Percentiles rank a stretch among this genome's conserved stretches.
Evolutionary conservation across 2,888 invertebrate species (phyloP).

Genomic region (Erannis defoliaria): DNA sequence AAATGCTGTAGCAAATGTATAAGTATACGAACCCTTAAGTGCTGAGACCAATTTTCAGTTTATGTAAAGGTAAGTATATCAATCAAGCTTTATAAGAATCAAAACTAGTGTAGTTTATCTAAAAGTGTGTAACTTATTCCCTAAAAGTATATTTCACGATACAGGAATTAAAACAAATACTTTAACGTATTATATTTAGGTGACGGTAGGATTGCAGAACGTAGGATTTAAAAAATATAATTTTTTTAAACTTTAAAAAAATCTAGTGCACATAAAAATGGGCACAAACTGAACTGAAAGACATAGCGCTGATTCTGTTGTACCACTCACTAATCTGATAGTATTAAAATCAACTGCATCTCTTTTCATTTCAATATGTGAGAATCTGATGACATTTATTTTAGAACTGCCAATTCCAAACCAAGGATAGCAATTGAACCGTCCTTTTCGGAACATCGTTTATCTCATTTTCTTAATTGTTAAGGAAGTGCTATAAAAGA

Average conservation of each 20-base stretch:
- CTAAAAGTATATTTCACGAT: conserved; percentile 14
- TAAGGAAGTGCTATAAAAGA: too few relatives aligned
- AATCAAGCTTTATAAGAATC: neutral
- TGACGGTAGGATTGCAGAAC: conserved; percentile 26
- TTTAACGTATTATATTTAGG: conserved; percentile 27
- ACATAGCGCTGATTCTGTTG: neutral
- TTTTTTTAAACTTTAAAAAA: conserved; percentile 18
- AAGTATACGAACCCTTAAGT: neutral
- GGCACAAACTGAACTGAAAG: conserved; percentile 10
- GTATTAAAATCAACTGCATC: neutral
- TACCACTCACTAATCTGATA: too few relatives aligned
- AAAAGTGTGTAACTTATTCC: neutral
- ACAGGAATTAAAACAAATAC: conserved; percentile 16
- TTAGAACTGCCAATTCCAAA: too few relatives aligned
- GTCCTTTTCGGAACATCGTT: too few relatives aligned
- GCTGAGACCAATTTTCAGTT: neutral
- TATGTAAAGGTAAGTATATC: neutral
- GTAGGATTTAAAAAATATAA: conserved; percentile 11
- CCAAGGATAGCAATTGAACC: too few relatives aligned
- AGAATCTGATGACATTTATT: too few relatives aligned
- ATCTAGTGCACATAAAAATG: conserved; percentile 13
- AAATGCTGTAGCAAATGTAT: conserved; percentile 1
- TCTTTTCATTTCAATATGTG: too few relatives aligned
- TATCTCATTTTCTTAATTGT: too few relatives aligned
- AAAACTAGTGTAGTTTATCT: conserved; percentile 1